A percentile compares a stretch with the other conserved stretches of the same genome.
These are phyloP conservation scores for Ceratothoa steindachneri DNA, from an alignment of 2,888 invertebrate genomes.

Conservation along the genomic window DNA sequence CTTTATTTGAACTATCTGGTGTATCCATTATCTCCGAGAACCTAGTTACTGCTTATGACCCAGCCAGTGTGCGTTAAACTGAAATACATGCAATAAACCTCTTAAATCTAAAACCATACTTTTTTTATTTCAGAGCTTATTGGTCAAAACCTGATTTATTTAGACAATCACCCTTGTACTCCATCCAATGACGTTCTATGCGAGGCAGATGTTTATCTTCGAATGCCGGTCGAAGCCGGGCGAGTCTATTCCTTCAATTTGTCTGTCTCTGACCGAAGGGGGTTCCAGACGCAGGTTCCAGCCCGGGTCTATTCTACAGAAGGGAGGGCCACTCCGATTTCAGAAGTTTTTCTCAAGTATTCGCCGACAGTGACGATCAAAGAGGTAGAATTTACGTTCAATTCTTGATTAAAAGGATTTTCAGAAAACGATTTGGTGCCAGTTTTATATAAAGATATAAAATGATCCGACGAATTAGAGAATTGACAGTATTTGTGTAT, in stretches of 20 bases:
- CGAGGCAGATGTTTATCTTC: slow-evolving; percentile 78
- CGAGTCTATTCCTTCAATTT: slow-evolving; percentile 50
- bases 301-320: slow-evolving; percentile 80
- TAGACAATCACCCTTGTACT: slow-evolving; percentile 77
- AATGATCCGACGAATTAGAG: no score
- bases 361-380: slow-evolving; percentile 19
- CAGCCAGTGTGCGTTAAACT: no score
- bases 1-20: no score
- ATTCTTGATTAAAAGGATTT: no score
- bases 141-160: slow-evolving; percentile 69
- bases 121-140: slow-evolving; percentile 58
- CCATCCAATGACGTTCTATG: slow-evolving; percentile 76
- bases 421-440: no score
- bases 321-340: slow-evolving; percentile 58
- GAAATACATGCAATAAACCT: no score
- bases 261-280: slow-evolving; percentile 66
- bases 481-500: no score
- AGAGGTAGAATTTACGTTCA: slow-evolving; percentile 29
- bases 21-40: no score
- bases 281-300: slow-evolving; percentile 68
- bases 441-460: no score
- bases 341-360: slow-evolving; percentile 36
- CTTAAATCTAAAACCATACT: no score
- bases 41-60: no score
- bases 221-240: slow-evolving; percentile 66